phyloP scores from a whole-genome alignment of 1,140 invertebrate species.

The Chelonus insularis region DNA sequence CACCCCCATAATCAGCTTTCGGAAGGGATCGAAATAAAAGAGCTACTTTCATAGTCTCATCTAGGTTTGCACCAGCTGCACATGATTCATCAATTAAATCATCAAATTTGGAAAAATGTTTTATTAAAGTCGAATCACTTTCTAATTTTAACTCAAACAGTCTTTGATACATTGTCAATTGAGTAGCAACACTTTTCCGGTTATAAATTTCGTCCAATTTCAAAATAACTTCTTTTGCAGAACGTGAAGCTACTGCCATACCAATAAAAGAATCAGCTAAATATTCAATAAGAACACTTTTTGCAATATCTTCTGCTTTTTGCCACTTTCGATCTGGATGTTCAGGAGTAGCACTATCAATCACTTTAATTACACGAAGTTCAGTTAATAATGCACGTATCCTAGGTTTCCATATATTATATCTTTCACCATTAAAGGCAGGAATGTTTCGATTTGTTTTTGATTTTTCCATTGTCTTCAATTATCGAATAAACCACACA shows the following conservation, averaged over 20 bases:
- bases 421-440: constrained; percentile 40
- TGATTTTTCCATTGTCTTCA: constrained; percentile 29
- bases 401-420: constrained; percentile 42
- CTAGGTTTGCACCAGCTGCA: constrained; percentile 15
- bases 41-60: constrained; percentile 25
- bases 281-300: constrained; percentile 47
- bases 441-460: constrained; percentile 39
- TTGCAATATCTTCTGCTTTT: constrained; percentile 42
- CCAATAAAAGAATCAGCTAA: constrained; percentile 45
- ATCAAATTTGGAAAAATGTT: constrained; percentile 43
- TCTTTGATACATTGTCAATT: constrained; percentile 48
- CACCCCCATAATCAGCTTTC: constrained; percentile 22
- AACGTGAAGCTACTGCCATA: constrained; percentile 40
- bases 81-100: neutral
- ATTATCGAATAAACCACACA: neutral
- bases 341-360: constrained; percentile 11
- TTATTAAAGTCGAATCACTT: constrained; percentile 38
- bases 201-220: constrained; percentile 50
- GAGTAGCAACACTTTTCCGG: constrained; percentile 50
- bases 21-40: constrained; percentile 28
- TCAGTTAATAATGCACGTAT: constrained; percentile 38
- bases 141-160: constrained; percentile 48
- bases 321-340: constrained; percentile 37
- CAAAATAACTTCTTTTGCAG: constrained; percentile 44
- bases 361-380: constrained; percentile 21